phyloP scores from a whole-genome alignment of 2,113 vertebrate species.

The Edolisoma coerulescens region DNA sequence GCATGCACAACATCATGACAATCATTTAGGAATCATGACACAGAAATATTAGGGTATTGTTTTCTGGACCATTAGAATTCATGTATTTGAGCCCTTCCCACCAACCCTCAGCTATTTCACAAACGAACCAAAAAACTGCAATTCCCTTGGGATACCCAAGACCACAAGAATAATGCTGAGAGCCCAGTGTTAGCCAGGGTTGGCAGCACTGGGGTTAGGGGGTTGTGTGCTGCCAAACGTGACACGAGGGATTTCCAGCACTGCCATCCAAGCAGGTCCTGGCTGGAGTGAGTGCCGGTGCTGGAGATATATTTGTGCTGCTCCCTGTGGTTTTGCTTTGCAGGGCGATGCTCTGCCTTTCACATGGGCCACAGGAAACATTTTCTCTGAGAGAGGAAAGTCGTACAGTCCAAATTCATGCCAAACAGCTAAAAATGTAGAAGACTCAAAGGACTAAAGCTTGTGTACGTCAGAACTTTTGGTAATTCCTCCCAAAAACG shows the following conservation, averaged over 20 bases:
- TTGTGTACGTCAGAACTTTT: not conserved
- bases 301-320: accelerated
- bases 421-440: not conserved
- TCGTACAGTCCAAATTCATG: accelerated
- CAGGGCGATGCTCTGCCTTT: not conserved
- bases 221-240: not conserved
- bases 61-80: not conserved
- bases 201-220: not conserved
- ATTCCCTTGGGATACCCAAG: not conserved
- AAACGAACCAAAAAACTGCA: not conserved
- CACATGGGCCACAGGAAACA: not conserved
- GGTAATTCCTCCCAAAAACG: slow-evolving; percentile 9
- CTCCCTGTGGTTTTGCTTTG: not conserved
- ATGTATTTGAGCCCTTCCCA: not conserved
- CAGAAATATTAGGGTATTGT: not conserved
- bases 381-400: not conserved
- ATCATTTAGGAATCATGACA: not conserved
- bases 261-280: not conserved
- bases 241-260: not conserved
- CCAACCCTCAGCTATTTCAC: not conserved
- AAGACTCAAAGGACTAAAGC: not conserved
- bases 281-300: not conserved
- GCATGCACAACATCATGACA: not conserved
- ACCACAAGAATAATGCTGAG: not conserved
- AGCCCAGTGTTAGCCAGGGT: not conserved